A percentile compares a stretch with the other conserved stretches of the same genome.
Conservation (phyloP, 2,113 vertebrate genomes). For the Murina feae region DNA sequence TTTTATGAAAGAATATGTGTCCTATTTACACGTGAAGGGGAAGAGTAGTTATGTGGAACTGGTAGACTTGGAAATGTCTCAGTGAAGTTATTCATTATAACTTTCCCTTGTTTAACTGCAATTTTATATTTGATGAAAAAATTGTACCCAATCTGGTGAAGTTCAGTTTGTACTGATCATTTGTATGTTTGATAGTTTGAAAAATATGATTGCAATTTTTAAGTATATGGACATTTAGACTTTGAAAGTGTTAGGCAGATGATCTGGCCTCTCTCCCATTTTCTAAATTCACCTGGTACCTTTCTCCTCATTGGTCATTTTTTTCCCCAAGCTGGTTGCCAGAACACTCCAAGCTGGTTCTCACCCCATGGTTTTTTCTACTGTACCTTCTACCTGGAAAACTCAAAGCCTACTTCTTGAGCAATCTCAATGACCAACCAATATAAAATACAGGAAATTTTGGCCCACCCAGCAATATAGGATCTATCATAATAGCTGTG, state of each 20-base stretch:
- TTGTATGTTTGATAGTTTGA: background rate
- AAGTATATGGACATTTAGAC: background rate
- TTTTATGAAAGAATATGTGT: background rate
- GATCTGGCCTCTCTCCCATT: background rate
- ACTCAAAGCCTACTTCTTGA: background rate
- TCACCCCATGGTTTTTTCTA: background rate
- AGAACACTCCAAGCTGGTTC: background rate
- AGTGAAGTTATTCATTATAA: background rate
- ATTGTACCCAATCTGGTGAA: background rate
- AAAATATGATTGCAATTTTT: background rate
- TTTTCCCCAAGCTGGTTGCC: background rate
- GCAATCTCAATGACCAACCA: background rate
- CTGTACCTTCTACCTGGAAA: background rate
- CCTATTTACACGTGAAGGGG: background rate
- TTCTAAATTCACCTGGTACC: background rate
- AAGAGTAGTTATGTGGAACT: background rate
- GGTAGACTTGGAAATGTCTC: background rate
- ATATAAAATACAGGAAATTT: background rate
- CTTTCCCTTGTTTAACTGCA: background rate
- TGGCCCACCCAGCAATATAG: background rate
- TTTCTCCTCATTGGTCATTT: background rate
- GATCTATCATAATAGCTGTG: background rate
- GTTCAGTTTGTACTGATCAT: background rate
- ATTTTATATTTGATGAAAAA: background rate
- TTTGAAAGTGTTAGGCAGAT: background rate